Evolutionary conservation across 2,797 vertebrate species (phyloP), one percentile per base, ranked within the genome.

Genomic region (Chelon labrosus): DNA sequence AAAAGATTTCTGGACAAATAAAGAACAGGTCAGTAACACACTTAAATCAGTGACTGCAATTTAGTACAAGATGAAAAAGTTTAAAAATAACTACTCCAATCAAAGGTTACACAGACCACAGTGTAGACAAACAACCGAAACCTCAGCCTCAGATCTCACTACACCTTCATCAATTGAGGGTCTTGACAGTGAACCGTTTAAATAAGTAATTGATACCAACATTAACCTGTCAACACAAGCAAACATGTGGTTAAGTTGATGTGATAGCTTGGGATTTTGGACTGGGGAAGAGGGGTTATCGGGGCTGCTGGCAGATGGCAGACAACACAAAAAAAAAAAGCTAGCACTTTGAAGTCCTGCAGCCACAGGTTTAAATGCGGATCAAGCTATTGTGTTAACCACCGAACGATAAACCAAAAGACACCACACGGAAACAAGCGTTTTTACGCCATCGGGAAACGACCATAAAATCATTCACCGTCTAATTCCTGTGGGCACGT

Each of bases 281-380:
- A 50, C 17, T 3, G 27, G 53, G 31, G 14, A 17, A 7, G 52
- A 31, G 52, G 58, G 68, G 56, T 20, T 10, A 17, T 39, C 70
- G 60, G 54, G 37, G 55, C n/a, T 56, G 68, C 35, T 73, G 75
- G 85, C 92, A 95, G 91, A 92, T 92, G 91, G 89, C 57, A 75
- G 77, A 85, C 86, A 8, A 9, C 14, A 27, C 11, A 22, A 77
- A 65, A 57, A 38, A 63, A 51, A n/a, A 27, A 19, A 25, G 46
- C 17, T 74, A 79, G 31, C 55, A 83, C 89, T 85, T 74, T 88
- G 70, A 88, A 90, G 85, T 75, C 80, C 64, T 55, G 65, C 10
- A 85, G 74, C 82, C 79, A 83, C 90, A 89, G 90, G 82, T 89
- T 93, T 87, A 74, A 87, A 86, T 77, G 65, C 68, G 83, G 86